These are phyloP conservation scores for Acrobasis repandana DNA, from an alignment of 2,888 invertebrate species.

Conservation along the genomic window DNA sequence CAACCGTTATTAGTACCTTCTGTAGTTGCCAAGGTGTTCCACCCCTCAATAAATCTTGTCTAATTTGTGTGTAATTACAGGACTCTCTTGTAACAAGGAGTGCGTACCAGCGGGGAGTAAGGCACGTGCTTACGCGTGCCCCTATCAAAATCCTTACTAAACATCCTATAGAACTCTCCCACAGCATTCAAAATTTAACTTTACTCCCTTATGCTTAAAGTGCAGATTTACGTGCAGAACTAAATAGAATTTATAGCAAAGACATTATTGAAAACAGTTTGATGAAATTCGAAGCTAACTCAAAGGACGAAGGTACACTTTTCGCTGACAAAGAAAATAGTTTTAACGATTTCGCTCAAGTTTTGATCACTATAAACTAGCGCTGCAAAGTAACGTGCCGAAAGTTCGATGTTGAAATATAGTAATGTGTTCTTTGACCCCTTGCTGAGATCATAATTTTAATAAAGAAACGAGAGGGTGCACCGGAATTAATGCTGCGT, in stretches of 20 bases:
- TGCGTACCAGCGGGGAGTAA: constrained; percentile 77
- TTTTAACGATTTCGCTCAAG: constrained; percentile 50
- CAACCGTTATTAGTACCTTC: constrained; percentile 79
- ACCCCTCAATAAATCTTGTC: constrained; percentile 83
- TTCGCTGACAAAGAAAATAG: constrained; percentile 44
- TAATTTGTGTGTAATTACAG: constrained; percentile 84
- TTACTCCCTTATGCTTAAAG: constrained; percentile 28
- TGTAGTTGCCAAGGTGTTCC: constrained; percentile 82
- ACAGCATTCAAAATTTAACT: constrained; percentile 38
- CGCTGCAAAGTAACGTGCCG: constrained; percentile 64
- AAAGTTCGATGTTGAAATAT: constrained; percentile 69
- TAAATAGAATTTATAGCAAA: constrained; percentile 41
- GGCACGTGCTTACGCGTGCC: constrained; percentile 81
- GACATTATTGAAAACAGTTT: constrained; percentile 43
- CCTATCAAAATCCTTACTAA: constrained; percentile 33
- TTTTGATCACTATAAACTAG: constrained; percentile 66
- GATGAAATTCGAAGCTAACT: constrained; percentile 56
- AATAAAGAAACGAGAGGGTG: constrained; percentile 71
- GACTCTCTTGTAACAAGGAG: constrained; percentile 79
- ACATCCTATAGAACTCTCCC: constrained; percentile 38
- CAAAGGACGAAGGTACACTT: constrained; percentile 54
- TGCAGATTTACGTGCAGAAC: constrained; percentile 31
- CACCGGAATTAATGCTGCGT: constrained; percentile 70
- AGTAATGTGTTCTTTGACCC: constrained; percentile 78
- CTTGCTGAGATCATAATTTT: constrained; percentile 69